Evolutionary conservation across 2,113 vertebrate species (phyloP).

Genomic region (Oreochromis niloticus): DNA sequence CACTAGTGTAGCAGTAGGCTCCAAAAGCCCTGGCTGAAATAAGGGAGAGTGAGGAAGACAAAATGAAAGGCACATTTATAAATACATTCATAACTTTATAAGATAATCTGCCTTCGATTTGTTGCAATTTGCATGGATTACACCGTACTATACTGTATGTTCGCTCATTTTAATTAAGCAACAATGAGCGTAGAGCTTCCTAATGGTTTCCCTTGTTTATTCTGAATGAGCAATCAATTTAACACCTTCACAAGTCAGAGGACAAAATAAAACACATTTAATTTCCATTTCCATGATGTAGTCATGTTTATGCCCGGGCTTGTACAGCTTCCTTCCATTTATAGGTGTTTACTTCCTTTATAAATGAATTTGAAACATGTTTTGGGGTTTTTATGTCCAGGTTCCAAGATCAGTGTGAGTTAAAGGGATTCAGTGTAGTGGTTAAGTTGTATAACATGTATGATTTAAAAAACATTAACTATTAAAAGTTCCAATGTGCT

Average conservation of each 20-base stretch:
- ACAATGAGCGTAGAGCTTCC: background rate
- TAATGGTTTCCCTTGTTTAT: background rate
- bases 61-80: background rate
- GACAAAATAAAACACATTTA: background rate
- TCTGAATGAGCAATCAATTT: background rate
- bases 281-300: background rate
- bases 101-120: background rate
- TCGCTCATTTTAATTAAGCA: background rate
- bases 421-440: background rate
- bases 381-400: background rate
- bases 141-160: background rate
- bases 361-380: background rate
- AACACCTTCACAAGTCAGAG: background rate
- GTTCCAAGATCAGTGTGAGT: background rate
- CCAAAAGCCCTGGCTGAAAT: constrained; percentile 86
- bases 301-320: background rate
- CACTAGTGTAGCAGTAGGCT: constrained; percentile 86
- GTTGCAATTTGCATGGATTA: background rate
- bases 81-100: background rate
- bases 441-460: background rate
- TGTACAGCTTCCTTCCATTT: background rate
- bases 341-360: background rate
- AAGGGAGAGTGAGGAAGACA: background rate
- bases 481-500: background rate
- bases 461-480: background rate